Evolutionary conservation across 2,113 vertebrate species (phyloP), one percentile per base, ranked within the genome.

Genomic region (Rallus limicola): DNA sequence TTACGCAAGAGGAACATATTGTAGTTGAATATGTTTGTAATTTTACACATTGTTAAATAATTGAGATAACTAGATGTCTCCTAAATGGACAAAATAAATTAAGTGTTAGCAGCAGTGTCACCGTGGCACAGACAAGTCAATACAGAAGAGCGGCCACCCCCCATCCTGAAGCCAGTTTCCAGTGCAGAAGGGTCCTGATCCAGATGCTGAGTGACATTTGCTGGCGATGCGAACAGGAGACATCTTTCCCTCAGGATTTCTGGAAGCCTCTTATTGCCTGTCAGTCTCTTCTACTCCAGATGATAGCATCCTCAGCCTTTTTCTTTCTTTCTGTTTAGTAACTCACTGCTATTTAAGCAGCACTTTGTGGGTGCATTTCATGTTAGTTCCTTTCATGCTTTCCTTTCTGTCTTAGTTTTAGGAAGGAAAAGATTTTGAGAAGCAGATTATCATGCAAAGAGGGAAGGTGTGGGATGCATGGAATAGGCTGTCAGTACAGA

Each of bases 1-100:
- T 98, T 98, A 98, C 60, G 95, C 97, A 98, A 98, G 97, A 97
- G 94, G 94, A 97, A 98, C 96, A 96, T 95, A 98, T 97, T 98
- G 97, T 97, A 97, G 93, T 97, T 92, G 59, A 97, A 95, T 97
- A 88, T 97, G 97, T 97, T 98, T 98, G 96, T 96, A 91, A 98
- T 98, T 98, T 97, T 97, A 94, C 86, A 97, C 96, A 92, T 97
- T 96, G 96, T 97, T 97, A 98, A 97, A 95, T 97, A 95, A 95
- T 97, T 96, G 95, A 96, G 94, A 97, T 97, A 96, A 97, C 93
- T 96, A 92, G 34, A 97, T 93, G 91, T 95, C 94, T 97, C 96
- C 94, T 95, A 92, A 97, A 94, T 92, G 91, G 93, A 80, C 83
- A 71, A 86, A 91, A 93, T 92, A 96, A 88, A 95, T 91, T n/a